These are phyloP conservation scores for Pecten maximus DNA, from an alignment of 2,888 invertebrate genomes.

Conservation along the genomic window DNA sequence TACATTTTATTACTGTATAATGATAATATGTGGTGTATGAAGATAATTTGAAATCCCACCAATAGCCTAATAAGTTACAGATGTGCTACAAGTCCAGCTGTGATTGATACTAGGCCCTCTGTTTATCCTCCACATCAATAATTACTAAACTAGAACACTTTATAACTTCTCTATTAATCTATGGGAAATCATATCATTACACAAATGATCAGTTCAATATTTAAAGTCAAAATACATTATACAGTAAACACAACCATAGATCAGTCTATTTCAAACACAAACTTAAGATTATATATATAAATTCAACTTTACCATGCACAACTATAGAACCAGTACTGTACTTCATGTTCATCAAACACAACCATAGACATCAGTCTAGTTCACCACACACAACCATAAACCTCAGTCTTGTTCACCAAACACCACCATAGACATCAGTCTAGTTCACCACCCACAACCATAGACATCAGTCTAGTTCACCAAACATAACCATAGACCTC, in stretches of 20 bases:
- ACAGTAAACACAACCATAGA: no score
- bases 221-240: not conserved
- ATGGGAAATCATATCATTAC: not conserved
- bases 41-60: slow-evolving; percentile 14
- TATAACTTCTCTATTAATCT: not conserved
- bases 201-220: not conserved
- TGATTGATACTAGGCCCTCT: not conserved
- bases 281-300: no score
- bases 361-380: no score
- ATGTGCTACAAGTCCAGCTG: not conserved
- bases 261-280: no score
- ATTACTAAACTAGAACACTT: not conserved
- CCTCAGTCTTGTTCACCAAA: no score
- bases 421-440: not conserved
- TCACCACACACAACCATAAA: no score
- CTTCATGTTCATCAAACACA: no score
- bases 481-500: no score
- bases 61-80: not conserved
- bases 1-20: not conserved
- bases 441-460: not conserved
- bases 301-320: no score
- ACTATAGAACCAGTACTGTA: no score
- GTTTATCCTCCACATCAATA: not conserved
- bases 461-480: no score
- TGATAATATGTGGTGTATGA: not conserved